A percentile compares a stretch with the other conserved stretches of the same genome.
phyloP scores from a whole-genome alignment of 2,113 vertebrate genomes.

The Xiphorhynchus elegans region DNA sequence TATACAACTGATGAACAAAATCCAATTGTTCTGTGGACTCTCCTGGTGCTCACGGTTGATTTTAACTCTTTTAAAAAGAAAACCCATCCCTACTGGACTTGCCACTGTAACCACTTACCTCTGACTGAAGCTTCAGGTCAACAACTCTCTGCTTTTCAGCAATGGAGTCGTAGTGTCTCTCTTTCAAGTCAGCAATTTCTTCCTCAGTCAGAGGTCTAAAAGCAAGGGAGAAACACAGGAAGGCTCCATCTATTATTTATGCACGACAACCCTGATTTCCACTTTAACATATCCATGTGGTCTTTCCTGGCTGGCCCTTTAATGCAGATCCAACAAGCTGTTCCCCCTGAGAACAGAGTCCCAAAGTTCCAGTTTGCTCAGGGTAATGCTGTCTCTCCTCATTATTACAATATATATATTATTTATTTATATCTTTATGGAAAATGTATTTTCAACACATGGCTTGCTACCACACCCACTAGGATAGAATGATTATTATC shows the following conservation, averaged over 20 bases:
- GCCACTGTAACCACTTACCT: conserved; percentile 73
- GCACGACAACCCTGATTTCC: neutral
- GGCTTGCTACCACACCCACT: neutral
- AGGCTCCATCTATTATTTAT: neutral
- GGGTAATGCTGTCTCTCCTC: neutral
- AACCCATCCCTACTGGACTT: neutral
- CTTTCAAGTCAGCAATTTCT: conserved; percentile 88
- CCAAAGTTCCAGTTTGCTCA: neutral
- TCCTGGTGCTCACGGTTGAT: neutral
- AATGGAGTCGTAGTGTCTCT: conserved; percentile 88
- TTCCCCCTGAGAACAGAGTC: neutral
- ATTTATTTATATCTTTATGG: neutral
- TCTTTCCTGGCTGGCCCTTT: neutral
- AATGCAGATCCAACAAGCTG: neutral
- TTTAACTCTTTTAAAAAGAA: neutral
- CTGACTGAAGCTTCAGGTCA: conserved; percentile 86
- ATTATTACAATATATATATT: neutral
- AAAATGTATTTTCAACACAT: neutral
- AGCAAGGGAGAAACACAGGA: neutral
- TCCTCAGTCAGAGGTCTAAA: conserved; percentile 91
- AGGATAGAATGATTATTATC: neutral
- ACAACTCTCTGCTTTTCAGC: conserved; percentile 86
- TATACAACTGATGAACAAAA: neutral
- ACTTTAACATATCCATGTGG: neutral
- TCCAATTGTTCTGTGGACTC: fast-evolving